Conservation (phyloP, 2,797 vertebrate species). For the Sebastes jordani region DNA sequence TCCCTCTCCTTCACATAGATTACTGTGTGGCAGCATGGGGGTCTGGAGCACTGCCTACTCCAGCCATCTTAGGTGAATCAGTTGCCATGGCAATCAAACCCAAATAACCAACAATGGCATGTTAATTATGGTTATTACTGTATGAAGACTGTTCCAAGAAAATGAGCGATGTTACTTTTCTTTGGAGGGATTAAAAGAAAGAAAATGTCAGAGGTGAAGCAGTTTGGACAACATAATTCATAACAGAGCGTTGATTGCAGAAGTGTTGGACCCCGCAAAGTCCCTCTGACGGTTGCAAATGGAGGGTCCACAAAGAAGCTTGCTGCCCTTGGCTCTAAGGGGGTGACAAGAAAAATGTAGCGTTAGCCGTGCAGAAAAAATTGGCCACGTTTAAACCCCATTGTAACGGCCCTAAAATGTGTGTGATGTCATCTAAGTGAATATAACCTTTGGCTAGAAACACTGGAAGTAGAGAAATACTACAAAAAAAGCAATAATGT, state of each 20-base stretch:
- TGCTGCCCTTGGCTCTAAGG: conserved; percentile 13
- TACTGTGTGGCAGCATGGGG: conserved; percentile 37
- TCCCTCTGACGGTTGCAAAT: conserved; percentile 9
- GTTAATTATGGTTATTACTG: conserved; percentile 82
- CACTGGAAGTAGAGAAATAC: neutral
- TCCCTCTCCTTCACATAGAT: conserved; percentile 52
- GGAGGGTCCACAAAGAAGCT: conserved; percentile 5
- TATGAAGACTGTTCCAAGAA: conserved; percentile 71
- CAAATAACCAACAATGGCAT: conserved; percentile 81
- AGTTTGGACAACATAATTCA: conserved; percentile 67
- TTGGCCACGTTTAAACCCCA: neutral
- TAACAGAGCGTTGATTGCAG: conserved; percentile 50
- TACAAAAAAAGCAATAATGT: neutral
- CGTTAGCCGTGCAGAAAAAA: neutral
- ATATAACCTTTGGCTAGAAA: neutral
- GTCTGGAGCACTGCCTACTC: conserved; percentile 67
- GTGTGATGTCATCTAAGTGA: conserved; percentile 24
- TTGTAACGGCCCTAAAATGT: neutral
- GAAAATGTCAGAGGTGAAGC: conserved; percentile 69
- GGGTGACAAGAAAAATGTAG: conserved; percentile 13
- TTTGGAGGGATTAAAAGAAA: conserved; percentile 66
- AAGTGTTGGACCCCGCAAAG: neutral
- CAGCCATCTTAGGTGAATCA: conserved; percentile 72
- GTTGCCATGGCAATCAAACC: conserved; percentile 80
- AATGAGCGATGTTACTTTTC: conserved; percentile 64